These are phyloP conservation scores for Cotesia vestalis DNA, from an alignment of 1,140 invertebrate genomes.

Conservation along the genomic window DNA sequence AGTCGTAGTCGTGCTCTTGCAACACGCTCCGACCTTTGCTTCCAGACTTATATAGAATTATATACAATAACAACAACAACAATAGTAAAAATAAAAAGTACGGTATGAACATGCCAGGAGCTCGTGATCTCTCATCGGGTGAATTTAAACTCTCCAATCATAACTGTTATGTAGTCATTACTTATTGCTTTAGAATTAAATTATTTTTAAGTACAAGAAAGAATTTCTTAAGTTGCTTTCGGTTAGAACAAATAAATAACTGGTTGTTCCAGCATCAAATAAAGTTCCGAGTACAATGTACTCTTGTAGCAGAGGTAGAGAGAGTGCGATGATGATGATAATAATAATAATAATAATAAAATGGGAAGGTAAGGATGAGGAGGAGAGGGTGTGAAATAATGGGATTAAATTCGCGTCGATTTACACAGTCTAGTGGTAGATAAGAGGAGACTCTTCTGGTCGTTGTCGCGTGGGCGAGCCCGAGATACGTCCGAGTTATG, in stretches of 20 bases:
- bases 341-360: no score
- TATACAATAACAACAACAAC: constrained; percentile 16
- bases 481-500: constrained; percentile 36
- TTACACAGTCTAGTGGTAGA: constrained; percentile 15
- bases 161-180: constrained; percentile 7
- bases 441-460: neutral
- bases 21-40: constrained; percentile 17
- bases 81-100: constrained; percentile 32
- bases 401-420: constrained; percentile 33
- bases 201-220: no score
- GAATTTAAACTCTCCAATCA: constrained; percentile 34
- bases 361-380: neutral
- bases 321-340: no score
- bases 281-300: no score
- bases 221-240: constrained; percentile 17
- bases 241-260: no score
- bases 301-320: no score
- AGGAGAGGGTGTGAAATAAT: constrained; percentile 16
- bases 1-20: constrained; percentile 43
- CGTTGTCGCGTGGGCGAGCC: constrained; percentile 25
- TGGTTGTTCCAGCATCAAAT: no score
- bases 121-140: constrained; percentile 48
- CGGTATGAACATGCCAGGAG: constrained; percentile 47
- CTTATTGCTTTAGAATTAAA: no score
- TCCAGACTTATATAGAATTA: neutral